Evolutionary conservation across 1,140 invertebrate species (phyloP), one percentile per base, ranked within the genome.

Genomic region (Drosophila willistoni): DNA sequence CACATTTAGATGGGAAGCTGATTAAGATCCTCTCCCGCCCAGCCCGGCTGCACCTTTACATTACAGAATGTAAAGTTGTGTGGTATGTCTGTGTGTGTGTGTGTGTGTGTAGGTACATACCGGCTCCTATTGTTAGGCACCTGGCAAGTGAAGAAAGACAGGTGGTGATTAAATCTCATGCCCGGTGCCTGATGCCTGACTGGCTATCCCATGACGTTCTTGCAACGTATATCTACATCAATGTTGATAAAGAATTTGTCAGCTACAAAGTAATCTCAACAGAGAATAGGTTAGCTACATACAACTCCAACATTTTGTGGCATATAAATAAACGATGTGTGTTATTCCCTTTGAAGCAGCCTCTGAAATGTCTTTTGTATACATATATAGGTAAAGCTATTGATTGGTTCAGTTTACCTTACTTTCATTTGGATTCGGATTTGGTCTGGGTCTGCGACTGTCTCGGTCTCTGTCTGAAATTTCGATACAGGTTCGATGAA

Each of bases 1-100:
- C 77, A 71, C 76, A 85, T 85, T 85, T 86, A 85, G 82, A 85
- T 85, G 82, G 70, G 71, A 81, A 68, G 22, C 74, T 75, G 82
- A 86, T 85, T 86, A 81, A 77, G 73, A 77, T 64, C 73, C 66
- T 42, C 51, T 55, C 33, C 7, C 14, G 14, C 55, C 10, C 34
- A 36, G 34, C 7, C 14, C 12, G 0, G 29, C 29, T 3, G 22
- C 36, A 12, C 10, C 36, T 5, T 39, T 12, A 14, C 13, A 33
- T 33, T 57, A 57, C 25, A 36, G 29, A n/a, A n/a, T n/a, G n/a
- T n/a, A n/a, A n/a, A n/a, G n/a, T n/a, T n/a, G n/a, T n/a, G n/a
- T n/a, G n/a, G n/a, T n/a, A n/a, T n/a, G n/a, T n/a, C n/a, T n/a
- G 17, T 17, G 29, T 10, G 9, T 13, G 9, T 22, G 51, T 10